These are phyloP conservation scores for Chymomyza fuscimana DNA, from an alignment of 2,888 invertebrate species.

Conservation along the genomic window DNA sequence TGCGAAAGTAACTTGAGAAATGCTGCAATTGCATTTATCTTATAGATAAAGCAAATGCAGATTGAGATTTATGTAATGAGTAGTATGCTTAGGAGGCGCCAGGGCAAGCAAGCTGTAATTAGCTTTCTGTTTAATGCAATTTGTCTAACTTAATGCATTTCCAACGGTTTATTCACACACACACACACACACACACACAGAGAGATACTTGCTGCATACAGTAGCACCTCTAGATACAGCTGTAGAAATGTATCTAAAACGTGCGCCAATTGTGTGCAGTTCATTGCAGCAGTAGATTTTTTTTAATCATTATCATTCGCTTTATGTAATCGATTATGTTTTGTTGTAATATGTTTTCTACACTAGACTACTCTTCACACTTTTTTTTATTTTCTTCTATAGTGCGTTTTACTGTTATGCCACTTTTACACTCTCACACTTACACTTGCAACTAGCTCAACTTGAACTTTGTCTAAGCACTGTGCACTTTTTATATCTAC, in stretches of 20 bases:
- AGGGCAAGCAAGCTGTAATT: slow-evolving; percentile 8
- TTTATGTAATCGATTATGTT: slow-evolving; percentile 62
- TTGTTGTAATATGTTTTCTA: slow-evolving; percentile 34
- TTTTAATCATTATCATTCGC: slow-evolving; percentile 63
- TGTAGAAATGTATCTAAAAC: slow-evolving; percentile 60
- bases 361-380: slow-evolving; percentile 17
- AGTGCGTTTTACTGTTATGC: slow-evolving; percentile 30
- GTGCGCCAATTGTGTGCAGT: slow-evolving; percentile 40
- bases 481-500: slow-evolving; percentile 8
- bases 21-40: slow-evolving; percentile 67
- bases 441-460: neutral
- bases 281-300: neutral
- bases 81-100: neutral
- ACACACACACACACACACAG: neutral
- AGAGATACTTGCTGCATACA: slow-evolving; percentile 40
- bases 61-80: slow-evolving; percentile 1
- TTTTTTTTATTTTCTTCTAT: slow-evolving; percentile 20
- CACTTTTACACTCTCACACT: slow-evolving; percentile 9
- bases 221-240: slow-evolving; percentile 66
- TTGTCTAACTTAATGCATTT: slow-evolving; percentile 9
- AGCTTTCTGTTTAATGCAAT: slow-evolving; percentile 16
- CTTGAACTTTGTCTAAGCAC: slow-evolving; percentile 40
- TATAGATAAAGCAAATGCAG: slow-evolving; percentile 63
- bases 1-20: slow-evolving; percentile 15
- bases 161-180: slow-evolving; percentile 45